Evolutionary conservation across 2,797 vertebrate species (phyloP).

Genomic region (Mallotus villosus): DNA sequence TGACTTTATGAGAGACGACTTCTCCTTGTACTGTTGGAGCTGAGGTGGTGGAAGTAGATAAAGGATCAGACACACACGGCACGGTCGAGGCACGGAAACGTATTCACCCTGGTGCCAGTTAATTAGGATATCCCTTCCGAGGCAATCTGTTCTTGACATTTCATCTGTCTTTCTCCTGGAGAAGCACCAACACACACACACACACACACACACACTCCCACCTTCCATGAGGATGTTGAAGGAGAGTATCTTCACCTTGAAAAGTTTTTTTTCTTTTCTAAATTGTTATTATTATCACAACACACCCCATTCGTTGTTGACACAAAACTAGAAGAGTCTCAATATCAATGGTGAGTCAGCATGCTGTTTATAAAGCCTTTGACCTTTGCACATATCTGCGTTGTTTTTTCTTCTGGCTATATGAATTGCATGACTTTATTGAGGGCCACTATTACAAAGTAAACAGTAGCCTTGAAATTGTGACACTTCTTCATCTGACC

Average conservation of each 20-base stretch:
- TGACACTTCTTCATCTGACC: too few relatives aligned
- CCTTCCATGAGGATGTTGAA: slow-evolving; percentile 30
- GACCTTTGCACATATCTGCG: too few relatives aligned
- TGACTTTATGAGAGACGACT: slow-evolving; percentile 49
- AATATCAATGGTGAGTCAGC: too few relatives aligned
- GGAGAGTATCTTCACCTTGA: slow-evolving; percentile 62
- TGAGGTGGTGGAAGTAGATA: slow-evolving; percentile 53
- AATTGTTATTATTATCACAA: not conserved
- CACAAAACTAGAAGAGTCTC: too few relatives aligned
- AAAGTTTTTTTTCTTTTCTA: slow-evolving; percentile 53
- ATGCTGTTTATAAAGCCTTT: too few relatives aligned
- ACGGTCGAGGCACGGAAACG: slow-evolving; percentile 52
- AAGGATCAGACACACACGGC: slow-evolving; percentile 57
- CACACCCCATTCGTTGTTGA: too few relatives aligned
- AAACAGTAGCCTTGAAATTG: too few relatives aligned
- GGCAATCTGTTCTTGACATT: slow-evolving; percentile 72
- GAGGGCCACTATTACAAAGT: too few relatives aligned
- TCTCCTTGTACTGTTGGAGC: slow-evolving; percentile 50
- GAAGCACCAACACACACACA: slow-evolving; percentile 59
- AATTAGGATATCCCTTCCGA: slow-evolving; percentile 70
- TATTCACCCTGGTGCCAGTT: slow-evolving; percentile 62
- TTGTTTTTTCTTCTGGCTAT: too few relatives aligned
- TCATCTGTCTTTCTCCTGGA: slow-evolving; percentile 56
- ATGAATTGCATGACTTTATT: too few relatives aligned
- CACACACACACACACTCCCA: too few relatives aligned